Base-by-base conservation (phyloP, 1,140 invertebrate genomes). In the Caligus rogercresseyi region DNA sequence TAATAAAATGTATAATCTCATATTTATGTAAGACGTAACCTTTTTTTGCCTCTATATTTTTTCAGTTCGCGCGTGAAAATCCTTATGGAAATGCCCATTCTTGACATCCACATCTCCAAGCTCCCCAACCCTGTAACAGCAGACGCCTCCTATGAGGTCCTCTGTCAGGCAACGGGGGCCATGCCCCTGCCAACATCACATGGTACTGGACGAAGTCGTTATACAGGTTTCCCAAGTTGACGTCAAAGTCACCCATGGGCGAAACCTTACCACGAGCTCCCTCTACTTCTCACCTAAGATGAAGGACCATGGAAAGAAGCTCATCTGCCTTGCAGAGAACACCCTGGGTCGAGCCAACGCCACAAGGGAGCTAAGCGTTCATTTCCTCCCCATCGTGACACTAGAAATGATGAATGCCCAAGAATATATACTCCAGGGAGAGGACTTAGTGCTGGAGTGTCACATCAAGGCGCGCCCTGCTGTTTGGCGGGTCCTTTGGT, bases 121-220 rank as follows among this genome's bases (percentile, higher is more conserved):
- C 26, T 60, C 7, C 57, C 57, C 3, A 25, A 60, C 43, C 57
- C 57, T 11, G 57, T 60, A n/a, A 60, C 57, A 16, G 18, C 57
- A 52, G 57, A 60, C 25, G 24, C 25, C 16, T 18, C 16, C 2
- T 60, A 60, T 21, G 24, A 60, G 16, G 26, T 91, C 20, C 83
- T 86, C 70, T 91, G 88, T 70, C 80, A 83, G 67, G 83, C 85
- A 20, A 80, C 80, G 0, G 88, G 87, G 51, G 89, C 87, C 0
- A 76, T 83, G 63, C 87, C 88, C 0, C 80, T 83, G 66, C 87
- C 1, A 73, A 79, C n/a, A 86, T 91, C 68, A 83, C 84, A 19
- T 75, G 74, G 74, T 90, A 85, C 52, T 67, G 23, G 65, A 58
- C 2, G 52, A 60, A 11, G 61, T 58, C 14, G 54, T 65, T 15